Conservation (phyloP, 2,888 invertebrate species). For the Tetragnatha montana region DNA sequence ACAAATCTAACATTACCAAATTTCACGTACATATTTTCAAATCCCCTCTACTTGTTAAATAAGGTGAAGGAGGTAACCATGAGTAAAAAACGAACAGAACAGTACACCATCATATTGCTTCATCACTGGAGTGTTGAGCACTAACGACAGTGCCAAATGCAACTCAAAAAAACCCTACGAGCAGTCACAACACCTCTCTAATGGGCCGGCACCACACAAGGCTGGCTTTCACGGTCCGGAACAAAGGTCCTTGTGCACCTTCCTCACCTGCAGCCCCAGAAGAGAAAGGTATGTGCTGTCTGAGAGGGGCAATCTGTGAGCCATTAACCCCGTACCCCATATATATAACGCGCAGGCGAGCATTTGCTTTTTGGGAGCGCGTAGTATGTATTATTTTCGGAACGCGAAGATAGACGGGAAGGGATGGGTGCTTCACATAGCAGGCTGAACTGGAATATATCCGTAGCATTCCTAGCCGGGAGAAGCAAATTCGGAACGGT, state of each 20-base stretch:
- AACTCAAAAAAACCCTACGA: too few species aligned
- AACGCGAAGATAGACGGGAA: slow-evolving; percentile 33
- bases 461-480: too few species aligned
- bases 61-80: too few species aligned
- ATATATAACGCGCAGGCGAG: slow-evolving; percentile 35
- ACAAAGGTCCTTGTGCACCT: slow-evolving; percentile 4
- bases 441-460: not conserved
- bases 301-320: slow-evolving; percentile 20
- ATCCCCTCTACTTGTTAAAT: too few species aligned
- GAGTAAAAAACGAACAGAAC: too few species aligned
- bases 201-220: not conserved
- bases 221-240: slow-evolving; percentile 9
- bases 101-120: too few species aligned
- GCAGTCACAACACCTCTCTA: not conserved
- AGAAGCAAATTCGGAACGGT: not conserved
- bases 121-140: too few species aligned
- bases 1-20: too few species aligned
- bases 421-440: too few species aligned
- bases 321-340: slow-evolving; percentile 57
- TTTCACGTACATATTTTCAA: too few species aligned
- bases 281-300: slow-evolving; percentile 6
- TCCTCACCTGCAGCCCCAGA: not conserved
- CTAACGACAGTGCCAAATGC: too few species aligned
- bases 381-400: slow-evolving; percentile 34
- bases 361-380: slow-evolving; percentile 18